Percentiles rank a stretch among this genome's conserved stretches.
phyloP scores from a whole-genome alignment of 1,140 invertebrate species.

The Diprion similis region DNA sequence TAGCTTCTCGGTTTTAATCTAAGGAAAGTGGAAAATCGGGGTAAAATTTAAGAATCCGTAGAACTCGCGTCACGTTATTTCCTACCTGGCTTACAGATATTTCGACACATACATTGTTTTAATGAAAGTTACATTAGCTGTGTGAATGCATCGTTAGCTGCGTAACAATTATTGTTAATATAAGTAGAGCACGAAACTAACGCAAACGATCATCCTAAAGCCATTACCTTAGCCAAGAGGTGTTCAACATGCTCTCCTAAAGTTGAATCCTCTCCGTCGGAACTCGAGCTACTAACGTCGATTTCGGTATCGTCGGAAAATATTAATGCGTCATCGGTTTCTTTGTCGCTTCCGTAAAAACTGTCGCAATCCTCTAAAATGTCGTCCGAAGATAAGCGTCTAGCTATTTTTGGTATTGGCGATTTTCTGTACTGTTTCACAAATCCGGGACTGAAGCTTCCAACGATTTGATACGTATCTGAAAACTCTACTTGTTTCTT shows the following conservation, averaged over 20 bases:
- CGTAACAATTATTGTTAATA: background rate
- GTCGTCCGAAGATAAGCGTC: conserved; percentile 41
- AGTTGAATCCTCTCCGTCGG: conserved; percentile 51
- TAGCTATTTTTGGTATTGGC: conserved; percentile 38
- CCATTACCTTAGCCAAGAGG: conserved; percentile 54
- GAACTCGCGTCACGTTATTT: background rate
- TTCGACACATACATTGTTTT: background rate
- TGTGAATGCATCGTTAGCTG: background rate
- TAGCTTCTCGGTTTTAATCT: background rate
- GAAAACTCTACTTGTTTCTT: conserved; percentile 45
- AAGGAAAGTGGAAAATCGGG: background rate
- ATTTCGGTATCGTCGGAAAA: conserved; percentile 73
- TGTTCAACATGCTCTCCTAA: conserved; percentile 48
- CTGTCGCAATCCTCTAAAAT: conserved; percentile 62
- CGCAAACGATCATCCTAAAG: background rate
- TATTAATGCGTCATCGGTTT: conserved; percentile 70
- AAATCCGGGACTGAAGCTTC: background rate
- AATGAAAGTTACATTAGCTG: background rate
- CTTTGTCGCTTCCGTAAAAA: conserved; percentile 72
- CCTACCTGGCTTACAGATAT: background rate
- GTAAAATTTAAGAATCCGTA: background rate
- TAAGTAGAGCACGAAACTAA: background rate
- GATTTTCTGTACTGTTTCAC: conserved; percentile 35
- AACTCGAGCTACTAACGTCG: conserved; percentile 54
- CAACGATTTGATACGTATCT: conserved; percentile 42